phyloP scores from a whole-genome alignment of 2,113 vertebrate species.

The Synchiropus splendidus region DNA sequence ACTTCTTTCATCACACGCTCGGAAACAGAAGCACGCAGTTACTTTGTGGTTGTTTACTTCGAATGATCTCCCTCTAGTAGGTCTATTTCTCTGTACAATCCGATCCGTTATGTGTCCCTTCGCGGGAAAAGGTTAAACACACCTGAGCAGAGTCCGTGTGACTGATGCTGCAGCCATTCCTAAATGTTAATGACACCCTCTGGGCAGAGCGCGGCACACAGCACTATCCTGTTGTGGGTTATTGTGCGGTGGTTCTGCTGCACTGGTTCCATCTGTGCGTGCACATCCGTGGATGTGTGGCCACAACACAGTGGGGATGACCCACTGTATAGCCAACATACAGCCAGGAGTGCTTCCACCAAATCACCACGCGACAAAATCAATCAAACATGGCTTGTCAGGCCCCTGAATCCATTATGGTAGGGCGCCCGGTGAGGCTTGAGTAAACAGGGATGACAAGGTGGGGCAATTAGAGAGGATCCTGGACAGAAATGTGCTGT shows the following conservation, averaged over 20 bases:
- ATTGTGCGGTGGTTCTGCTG: constrained; percentile 48
- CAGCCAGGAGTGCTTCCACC: constrained; percentile 60
- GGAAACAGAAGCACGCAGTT: too few relatives aligned
- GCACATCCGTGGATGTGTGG: constrained; percentile 19
- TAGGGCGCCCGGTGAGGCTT: constrained; percentile 54
- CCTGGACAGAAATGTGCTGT: constrained; percentile 41
- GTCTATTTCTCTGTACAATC: constrained; percentile 46
- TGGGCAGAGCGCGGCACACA: constrained; percentile 35
- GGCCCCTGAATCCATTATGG: constrained; percentile 54
- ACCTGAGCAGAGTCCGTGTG: constrained; percentile 56
- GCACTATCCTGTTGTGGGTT: constrained; percentile 42
- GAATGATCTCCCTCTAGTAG: constrained; percentile 24
- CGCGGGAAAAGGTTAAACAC: constrained; percentile 60
- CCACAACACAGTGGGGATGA: constrained; percentile 15
- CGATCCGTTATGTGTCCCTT: constrained; percentile 37
- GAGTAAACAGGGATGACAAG: constrained; percentile 63
- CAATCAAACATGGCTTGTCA: constrained; percentile 62
- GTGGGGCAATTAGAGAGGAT: constrained; percentile 56
- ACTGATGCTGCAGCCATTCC: constrained; percentile 54
- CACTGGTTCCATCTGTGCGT: constrained; percentile 56
- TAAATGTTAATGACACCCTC: constrained; percentile 66
- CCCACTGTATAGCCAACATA: constrained; percentile 50
- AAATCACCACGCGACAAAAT: constrained; percentile 53
- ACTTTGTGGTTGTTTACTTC: constrained; percentile 22
- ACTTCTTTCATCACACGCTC: constrained; percentile 3